Conservation (phyloP, 1,140 invertebrate genomes). For the Schlechtendalia chinensis region DNA sequence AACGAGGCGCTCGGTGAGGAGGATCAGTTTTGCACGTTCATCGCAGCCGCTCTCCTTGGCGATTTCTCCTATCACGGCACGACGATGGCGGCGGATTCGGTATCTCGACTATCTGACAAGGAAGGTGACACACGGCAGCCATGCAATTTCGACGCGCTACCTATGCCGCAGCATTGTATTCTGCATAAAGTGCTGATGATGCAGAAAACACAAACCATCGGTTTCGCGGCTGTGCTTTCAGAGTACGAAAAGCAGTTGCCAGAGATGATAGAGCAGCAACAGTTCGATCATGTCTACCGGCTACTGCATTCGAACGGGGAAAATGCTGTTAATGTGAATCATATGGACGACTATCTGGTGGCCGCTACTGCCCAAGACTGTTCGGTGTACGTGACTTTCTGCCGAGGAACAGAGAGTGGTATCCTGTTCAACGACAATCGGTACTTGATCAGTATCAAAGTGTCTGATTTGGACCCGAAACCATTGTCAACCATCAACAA, state of each 20-base stretch:
- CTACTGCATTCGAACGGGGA: neutral
- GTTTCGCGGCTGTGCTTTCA: neutral
- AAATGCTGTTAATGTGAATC: neutral
- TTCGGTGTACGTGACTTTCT: slow-evolving; percentile 27
- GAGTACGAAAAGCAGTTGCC: neutral
- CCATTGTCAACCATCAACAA: slow-evolving; percentile 16
- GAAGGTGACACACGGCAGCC: no score
- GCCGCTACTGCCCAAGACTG: slow-evolving; percentile 31
- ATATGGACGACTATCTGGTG: slow-evolving; percentile 12
- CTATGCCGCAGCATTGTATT: slow-evolving; percentile 3
- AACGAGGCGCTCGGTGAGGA: neutral
- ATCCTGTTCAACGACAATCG: no score
- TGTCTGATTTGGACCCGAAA: slow-evolving; percentile 36
- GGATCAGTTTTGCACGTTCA: neutral
- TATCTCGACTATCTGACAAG: no score
- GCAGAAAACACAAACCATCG: slow-evolving; percentile 4
- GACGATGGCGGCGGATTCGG: no score
- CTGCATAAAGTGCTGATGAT: slow-evolving; percentile 12
- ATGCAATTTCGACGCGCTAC: neutral
- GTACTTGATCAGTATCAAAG: neutral
- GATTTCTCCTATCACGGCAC: neutral
- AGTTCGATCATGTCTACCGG: neutral
- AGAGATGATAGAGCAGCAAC: neutral
- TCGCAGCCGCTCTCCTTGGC: neutral
- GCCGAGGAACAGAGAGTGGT: neutral